These are phyloP conservation scores for Drosophila nigromelanica DNA, from an alignment of 1,140 invertebrate species.

Conservation along the genomic window DNA sequence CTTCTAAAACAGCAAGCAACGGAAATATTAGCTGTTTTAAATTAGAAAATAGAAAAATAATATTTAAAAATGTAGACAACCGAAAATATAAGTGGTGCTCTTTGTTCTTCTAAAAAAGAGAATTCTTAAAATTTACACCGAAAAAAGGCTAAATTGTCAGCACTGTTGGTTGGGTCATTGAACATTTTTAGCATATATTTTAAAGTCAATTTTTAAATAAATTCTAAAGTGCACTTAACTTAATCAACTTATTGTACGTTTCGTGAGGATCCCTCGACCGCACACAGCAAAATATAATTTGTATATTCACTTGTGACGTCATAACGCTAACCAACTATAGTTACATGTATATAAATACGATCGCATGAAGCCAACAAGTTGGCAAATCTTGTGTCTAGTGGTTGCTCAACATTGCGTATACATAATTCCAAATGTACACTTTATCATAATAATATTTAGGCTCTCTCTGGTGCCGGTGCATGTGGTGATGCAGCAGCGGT, in stretches of 20 bases:
- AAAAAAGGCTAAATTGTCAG: background rate
- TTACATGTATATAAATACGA: slow-evolving; percentile 40
- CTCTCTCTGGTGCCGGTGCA: background rate
- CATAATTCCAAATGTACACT: slow-evolving; percentile 67
- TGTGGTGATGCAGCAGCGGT: background rate
- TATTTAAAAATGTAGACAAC: no score
- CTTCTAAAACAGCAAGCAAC: no score
- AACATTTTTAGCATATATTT: slow-evolving; percentile 41
- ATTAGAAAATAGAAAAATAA: no score
- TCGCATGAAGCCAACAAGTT: slow-evolving; percentile 2
- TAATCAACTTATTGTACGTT: slow-evolving; percentile 50
- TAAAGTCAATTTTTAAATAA: slow-evolving; percentile 55
- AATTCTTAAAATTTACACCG: background rate
- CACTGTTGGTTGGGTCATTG: slow-evolving; percentile 8
- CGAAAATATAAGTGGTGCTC: no score
- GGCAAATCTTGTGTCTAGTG: background rate
- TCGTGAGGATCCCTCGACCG: slow-evolving; percentile 57
- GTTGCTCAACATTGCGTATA: slow-evolving; percentile 35
- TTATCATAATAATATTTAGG: slow-evolving; percentile 11
- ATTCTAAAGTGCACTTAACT: slow-evolving; percentile 45
- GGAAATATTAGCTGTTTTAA: no score
- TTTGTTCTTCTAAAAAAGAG: no score
- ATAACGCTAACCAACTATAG: slow-evolving; percentile 50
- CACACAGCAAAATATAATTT: slow-evolving; percentile 41
- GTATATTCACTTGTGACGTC: slow-evolving; percentile 42